These are phyloP conservation scores for Cataglyphis livida DNA, from an alignment of 2,888 invertebrate species.

Conservation along the genomic window DNA sequence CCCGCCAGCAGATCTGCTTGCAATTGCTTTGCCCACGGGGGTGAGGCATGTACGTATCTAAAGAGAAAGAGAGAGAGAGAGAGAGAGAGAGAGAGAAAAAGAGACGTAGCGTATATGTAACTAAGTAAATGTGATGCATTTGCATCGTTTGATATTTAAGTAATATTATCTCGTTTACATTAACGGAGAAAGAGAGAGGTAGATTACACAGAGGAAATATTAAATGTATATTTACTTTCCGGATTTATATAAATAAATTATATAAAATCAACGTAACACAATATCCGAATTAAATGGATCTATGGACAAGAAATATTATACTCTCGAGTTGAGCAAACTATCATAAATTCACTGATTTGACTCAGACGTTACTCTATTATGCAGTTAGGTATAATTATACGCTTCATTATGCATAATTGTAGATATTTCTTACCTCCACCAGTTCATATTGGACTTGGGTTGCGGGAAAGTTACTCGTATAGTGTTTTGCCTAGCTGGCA, in stretches of 20 bases:
- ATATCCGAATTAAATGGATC: background rate
- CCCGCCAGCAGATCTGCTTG: conserved; percentile 88
- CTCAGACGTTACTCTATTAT: background rate
- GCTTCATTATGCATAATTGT: background rate
- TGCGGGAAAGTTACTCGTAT: conserved; percentile 87
- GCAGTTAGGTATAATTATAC: too few species aligned
- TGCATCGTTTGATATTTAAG: background rate
- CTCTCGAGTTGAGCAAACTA: background rate
- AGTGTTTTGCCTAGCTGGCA: conserved; percentile 86
- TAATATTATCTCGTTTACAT: background rate
- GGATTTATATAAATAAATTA: too few species aligned
- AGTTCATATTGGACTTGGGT: conserved; percentile 89
- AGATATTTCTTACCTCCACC: conserved; percentile 86
- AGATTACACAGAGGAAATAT: background rate
- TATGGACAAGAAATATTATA: background rate
- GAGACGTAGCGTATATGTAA: background rate
- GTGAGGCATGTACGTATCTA: conserved; percentile 88
- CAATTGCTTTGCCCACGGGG: conserved; percentile 88
- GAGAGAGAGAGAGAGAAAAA: background rate
- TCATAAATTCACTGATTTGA: background rate
- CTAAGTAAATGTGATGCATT: background rate
- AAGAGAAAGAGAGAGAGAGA: conserved; percentile 56
- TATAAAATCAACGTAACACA: too few species aligned
- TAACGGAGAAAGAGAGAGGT: background rate
- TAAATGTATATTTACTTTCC: too few species aligned